Base-by-base conservation (phyloP, 2,888 invertebrate species). In the Brenthis hecate region DNA sequence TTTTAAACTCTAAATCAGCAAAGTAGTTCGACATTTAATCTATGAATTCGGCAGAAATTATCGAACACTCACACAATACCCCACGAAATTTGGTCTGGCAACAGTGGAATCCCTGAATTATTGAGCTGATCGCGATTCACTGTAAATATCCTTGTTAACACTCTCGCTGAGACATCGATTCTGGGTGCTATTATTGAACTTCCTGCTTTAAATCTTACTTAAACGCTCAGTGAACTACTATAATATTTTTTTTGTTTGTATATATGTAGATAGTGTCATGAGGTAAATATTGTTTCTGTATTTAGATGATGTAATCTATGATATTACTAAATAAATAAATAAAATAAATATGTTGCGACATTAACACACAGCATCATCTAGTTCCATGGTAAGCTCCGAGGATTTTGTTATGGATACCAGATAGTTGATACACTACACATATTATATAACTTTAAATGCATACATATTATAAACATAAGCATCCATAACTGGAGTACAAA, bases 141-240 rank as follows among this genome's bases (percentile, higher is more conserved):
- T 79, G 80, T 84, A 84, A 84, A 84, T 83, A 84, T 81, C 80
- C 74, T 70, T 77, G 77, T 76, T 76, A 76, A 76, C 77, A 75
- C 69, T 69, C 60, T 55, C 61, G 61, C 61, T 61, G 61, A 71
- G 63, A 72, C 67, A 67, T 55, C 66, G 61, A 69, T 60, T 66
- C 56, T 32, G 58, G 53, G 54, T 66, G 63, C 63, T 60, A 65
- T 66, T 66, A 58, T 67, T 64, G 57, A 19, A 51, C 62, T 54
- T 65, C 28, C 60, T 6, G 50, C 50, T n/a, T 60, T 60, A 28
- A 60, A 60, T 60, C 60, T 60, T 60, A 48, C 16, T 60, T 60
- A 32, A 60, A 6, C 13, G 28, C 11, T 14, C 48, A 28, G 28
- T 60, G 60, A 32, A 50, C 48, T 60, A 32, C 50, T 50, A 60